Evolutionary conservation across 2,113 vertebrate species (phyloP), one percentile per base, ranked within the genome.

Genomic region (Empidonax traillii): DNA sequence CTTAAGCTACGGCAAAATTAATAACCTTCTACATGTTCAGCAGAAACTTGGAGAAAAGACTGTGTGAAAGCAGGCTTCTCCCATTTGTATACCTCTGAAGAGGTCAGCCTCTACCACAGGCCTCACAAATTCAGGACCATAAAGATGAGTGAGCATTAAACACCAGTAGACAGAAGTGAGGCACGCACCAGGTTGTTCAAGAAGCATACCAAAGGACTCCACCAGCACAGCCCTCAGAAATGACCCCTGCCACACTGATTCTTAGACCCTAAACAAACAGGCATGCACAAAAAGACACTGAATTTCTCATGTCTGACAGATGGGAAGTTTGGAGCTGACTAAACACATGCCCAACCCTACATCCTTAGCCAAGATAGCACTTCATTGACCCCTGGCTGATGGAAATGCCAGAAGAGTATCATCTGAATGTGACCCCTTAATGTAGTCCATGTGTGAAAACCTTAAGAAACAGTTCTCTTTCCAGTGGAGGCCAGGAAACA

Each of bases 381-480:
- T 96, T 95, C 87, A 92, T 95, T 93, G 94, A 96, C 93, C 95
- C 73, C 88, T 76, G 82, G 33, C 69, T 96, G 94, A 94, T 95
- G 94, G 96, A 95, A 96, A 96, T 90, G 93, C 90, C 96, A 97
- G 94, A 94, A 93, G 73, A 95, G 90, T 86, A 96, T 89, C 85
- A 81, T 96, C 96, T 91, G 86, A 94, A 95, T 89, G 93, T 87
- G 90, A 97, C 92, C 96, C 62, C 93, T 96, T 95, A 97, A 95
- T 94, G 90, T 87, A 92, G 93, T 96, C 96, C 96, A 96, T 95
- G 96, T 97, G 96, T 93, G 93, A 96, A 95, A 96, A 81, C 69
- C 90, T 68, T 92, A 89, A 94, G 79, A 74, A 90, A 94, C 66
- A 15, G 86, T 89, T 90, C 83, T 49, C 14, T 67, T 96, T 93